A percentile compares a stretch with the other conserved stretches of the same genome.
Conservation (phyloP, 2,113 vertebrate genomes). For the Diadophis punctatus region DNA sequence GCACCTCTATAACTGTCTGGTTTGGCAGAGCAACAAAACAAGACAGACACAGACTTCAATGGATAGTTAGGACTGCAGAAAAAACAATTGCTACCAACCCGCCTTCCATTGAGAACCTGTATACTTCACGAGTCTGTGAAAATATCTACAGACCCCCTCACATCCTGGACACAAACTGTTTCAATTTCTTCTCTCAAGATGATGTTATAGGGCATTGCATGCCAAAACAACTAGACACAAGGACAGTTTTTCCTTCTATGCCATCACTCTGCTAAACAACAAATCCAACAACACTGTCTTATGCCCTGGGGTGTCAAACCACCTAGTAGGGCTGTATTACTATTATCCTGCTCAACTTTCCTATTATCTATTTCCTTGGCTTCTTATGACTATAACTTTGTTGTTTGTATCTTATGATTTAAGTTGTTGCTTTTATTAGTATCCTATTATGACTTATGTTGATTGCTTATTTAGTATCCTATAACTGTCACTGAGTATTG, state of each 20-base stretch:
- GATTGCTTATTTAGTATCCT: not conserved
- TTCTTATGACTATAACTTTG: not conserved
- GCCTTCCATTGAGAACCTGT: not conserved
- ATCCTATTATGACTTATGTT: not conserved
- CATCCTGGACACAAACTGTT: not conserved
- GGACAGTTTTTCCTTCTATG: too few relatives aligned
- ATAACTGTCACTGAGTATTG: not conserved
- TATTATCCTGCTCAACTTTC: not conserved
- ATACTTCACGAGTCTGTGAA: not conserved
- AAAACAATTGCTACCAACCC: not conserved
- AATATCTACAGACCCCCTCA: not conserved
- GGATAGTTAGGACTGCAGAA: not conserved
- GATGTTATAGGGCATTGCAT: not conserved
- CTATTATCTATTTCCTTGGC: not conserved
- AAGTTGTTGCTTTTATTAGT: not conserved
- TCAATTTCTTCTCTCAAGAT: not conserved
- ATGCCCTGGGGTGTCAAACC: not conserved
- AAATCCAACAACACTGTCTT: not conserved
- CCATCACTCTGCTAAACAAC: not conserved
- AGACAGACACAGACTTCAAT: not conserved
- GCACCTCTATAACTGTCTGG: not conserved
- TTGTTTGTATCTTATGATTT: not conserved
- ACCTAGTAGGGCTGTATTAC: not conserved
- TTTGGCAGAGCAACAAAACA: not conserved
- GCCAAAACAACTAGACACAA: too few relatives aligned